A percentile compares a stretch with the other conserved stretches of the same genome.
phyloP scores from a whole-genome alignment of 2,797 vertebrate genomes.

The Arctocebus calabarensis region DNA sequence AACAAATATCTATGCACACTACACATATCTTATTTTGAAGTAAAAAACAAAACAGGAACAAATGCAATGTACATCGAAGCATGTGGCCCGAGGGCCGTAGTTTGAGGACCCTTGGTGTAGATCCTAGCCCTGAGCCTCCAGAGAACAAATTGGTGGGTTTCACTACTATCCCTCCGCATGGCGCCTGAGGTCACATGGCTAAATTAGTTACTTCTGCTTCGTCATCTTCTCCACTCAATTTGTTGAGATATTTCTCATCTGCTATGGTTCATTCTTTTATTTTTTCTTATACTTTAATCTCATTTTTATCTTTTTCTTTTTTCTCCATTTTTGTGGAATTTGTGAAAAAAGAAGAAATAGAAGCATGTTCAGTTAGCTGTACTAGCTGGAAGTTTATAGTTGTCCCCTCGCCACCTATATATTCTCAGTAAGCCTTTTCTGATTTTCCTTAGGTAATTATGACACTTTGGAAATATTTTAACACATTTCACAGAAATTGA shows the following conservation, averaged over 20 bases:
- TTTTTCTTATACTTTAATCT: background rate
- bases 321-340: background rate
- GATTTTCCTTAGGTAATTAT: background rate
- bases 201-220: background rate
- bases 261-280: background rate
- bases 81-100: too few species aligned
- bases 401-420: background rate
- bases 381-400: background rate
- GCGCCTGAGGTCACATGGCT: background rate
- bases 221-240: background rate
- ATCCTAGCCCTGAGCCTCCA: background rate
- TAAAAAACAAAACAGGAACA: too few species aligned
- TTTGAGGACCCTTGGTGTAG: too few species aligned
- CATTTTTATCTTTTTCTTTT: background rate
- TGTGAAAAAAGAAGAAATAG: background rate
- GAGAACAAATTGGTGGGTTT: background rate
- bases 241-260: background rate
- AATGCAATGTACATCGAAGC: too few species aligned
- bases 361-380: background rate
- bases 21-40: too few species aligned
- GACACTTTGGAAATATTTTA: constrained; percentile 12
- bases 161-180: background rate
- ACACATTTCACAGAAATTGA: constrained; percentile 6
- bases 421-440: background rate
- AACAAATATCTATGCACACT: too few species aligned